A percentile compares a stretch with the other conserved stretches of the same genome.
Evolutionary conservation across 2,113 vertebrate genomes (phyloP).

Genomic region (Todiramphus chloris): DNA sequence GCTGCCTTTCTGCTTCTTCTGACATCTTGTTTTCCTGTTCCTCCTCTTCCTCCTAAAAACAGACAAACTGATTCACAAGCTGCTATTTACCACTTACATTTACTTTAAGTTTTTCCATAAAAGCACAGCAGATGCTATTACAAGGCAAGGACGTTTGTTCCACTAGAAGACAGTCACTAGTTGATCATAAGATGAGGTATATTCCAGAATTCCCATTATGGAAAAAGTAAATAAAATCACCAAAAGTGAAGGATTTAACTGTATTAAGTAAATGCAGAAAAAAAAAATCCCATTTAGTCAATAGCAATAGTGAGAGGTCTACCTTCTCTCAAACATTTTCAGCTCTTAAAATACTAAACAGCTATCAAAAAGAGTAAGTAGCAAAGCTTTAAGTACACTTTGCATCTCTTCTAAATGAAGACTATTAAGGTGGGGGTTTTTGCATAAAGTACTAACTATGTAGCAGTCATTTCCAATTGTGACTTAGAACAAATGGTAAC

Average conservation of each 20-base stretch:
- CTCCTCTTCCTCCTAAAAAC: slow-evolving; percentile 85
- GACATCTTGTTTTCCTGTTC: slow-evolving; percentile 88
- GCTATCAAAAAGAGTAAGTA: not conserved
- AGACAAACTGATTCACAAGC: not conserved
- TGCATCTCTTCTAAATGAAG: not conserved
- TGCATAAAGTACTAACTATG: not conserved
- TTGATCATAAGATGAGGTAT: not conserved
- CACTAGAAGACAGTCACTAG: not conserved
- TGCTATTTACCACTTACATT: not conserved
- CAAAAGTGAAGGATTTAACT: not conserved
- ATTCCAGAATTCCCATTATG: not conserved
- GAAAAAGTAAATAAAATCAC: not conserved
- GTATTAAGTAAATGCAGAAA: not conserved
- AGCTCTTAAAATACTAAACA: not conserved
- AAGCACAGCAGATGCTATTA: not conserved
- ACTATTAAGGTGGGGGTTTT: not conserved
- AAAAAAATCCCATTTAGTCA: not conserved
- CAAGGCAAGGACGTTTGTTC: not conserved
- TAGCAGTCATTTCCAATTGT: not conserved
- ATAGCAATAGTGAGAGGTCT: not conserved
- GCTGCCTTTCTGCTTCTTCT: slow-evolving; percentile 86
- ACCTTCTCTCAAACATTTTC: not conserved
- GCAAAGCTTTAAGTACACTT: not conserved
- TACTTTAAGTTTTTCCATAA: not conserved
- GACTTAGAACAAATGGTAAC: not conserved